A percentile compares a stretch with the other conserved stretches of the same genome.
Conservation (phyloP, 2,797 vertebrate genomes). For the Parauchenoglanis ngamensis region DNA sequence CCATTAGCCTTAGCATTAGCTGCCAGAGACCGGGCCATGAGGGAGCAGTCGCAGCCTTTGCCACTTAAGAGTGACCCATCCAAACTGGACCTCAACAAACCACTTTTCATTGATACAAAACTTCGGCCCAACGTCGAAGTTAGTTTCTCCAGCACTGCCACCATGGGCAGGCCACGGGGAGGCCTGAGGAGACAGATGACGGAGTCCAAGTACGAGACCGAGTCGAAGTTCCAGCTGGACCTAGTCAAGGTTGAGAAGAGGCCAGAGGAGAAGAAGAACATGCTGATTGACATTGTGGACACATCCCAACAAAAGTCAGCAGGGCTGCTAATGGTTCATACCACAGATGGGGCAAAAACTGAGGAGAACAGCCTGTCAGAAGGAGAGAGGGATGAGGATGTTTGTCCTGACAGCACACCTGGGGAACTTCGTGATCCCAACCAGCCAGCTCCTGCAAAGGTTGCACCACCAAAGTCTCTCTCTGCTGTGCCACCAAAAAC, state of each 20-base stretch:
- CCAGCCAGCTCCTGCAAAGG: slow-evolving; percentile 59
- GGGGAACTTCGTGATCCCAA: slow-evolving; percentile 69
- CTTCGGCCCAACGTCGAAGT: slow-evolving; percentile 79
- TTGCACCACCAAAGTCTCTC: slow-evolving; percentile 60
- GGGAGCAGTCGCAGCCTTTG: slow-evolving; percentile 80
- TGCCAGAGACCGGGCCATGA: slow-evolving; percentile 85
- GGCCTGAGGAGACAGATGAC: slow-evolving; percentile 83
- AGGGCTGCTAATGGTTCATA: slow-evolving; percentile 88
- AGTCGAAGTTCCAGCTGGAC: slow-evolving; percentile 72
- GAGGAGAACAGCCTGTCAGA: slow-evolving; percentile 71
- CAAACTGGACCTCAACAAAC: slow-evolving; percentile 88
- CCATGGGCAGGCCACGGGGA: slow-evolving; percentile 72
- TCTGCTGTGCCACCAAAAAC: slow-evolving; percentile 75
- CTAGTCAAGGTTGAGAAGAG: slow-evolving; percentile 73
- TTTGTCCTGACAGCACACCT: slow-evolving; percentile 63
- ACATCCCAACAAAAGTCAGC: slow-evolving; percentile 85
- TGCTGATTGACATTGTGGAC: slow-evolving; percentile 81
- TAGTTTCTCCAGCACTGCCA: slow-evolving; percentile 72
- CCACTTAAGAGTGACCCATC: slow-evolving; percentile 61
- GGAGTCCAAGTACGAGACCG: slow-evolving; percentile 77
- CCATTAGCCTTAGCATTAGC: slow-evolving; percentile 86
- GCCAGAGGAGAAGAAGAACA: slow-evolving; percentile 80
- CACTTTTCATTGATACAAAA: slow-evolving; percentile 88
- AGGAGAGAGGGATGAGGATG: slow-evolving; percentile 65
- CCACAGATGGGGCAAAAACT: slow-evolving; percentile 69